Evolutionary conservation across 2,113 vertebrate genomes (phyloP).

Genomic region (Aix galericulata): DNA sequence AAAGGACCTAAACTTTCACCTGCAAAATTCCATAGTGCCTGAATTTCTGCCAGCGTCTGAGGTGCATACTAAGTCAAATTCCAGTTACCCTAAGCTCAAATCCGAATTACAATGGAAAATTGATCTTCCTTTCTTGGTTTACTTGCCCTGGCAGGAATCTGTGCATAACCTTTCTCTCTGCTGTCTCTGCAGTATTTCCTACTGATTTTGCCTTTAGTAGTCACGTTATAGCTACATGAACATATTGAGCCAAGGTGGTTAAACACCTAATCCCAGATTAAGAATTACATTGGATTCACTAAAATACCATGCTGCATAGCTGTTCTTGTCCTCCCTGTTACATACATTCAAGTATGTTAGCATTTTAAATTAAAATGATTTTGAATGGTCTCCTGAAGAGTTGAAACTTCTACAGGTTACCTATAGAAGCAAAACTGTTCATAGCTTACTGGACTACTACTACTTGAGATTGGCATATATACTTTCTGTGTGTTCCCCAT

Average conservation of each 20-base stretch:
- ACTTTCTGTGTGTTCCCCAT: neutral
- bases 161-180: neutral
- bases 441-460: neutral
- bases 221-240: neutral
- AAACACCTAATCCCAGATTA: neutral
- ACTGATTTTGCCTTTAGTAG: neutral
- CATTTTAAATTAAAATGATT: neutral
- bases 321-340: neutral
- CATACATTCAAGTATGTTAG: neutral
- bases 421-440: neutral
- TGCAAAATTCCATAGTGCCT: neutral
- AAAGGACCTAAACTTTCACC: neutral
- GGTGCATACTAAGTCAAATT: neutral
- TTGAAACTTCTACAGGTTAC: neutral
- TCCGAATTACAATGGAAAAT: neutral
- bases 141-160: neutral
- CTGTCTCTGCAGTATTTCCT: neutral
- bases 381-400: neutral
- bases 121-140: neutral
- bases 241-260: too few species aligned
- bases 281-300: neutral
- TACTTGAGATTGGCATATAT: neutral
- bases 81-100: neutral
- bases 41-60: neutral
- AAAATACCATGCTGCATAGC: neutral